Evolutionary conservation across 2,113 vertebrate genomes (phyloP), one percentile per base, ranked within the genome.

Genomic region (Phrynosoma blainvillii): DNA sequence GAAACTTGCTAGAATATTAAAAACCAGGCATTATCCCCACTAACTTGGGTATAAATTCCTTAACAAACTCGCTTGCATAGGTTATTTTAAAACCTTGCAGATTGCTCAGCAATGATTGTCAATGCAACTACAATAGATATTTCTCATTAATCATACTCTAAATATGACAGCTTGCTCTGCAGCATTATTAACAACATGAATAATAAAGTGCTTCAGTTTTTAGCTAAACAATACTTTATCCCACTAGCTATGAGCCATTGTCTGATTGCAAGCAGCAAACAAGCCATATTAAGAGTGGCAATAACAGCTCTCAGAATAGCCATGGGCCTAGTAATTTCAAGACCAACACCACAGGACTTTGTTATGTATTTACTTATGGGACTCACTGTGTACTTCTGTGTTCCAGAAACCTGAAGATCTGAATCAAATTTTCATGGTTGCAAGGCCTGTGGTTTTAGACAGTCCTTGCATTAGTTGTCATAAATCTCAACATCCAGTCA

Each of bases 331-430:
- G 42, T 82, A 40, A 81, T 82, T 75, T 52, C 40, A 76, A 87
- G 71, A 32, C 30, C 59, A 82, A 82, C 13, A 81, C 16, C 56
- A 76, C 71, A 82, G 56, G 36, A 66, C 21, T 62, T 76, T 75
- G 54, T 75, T 82, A 25, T 20, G 54, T 65, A 23, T 79, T 86
- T 66, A 78, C 79, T 86, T 79, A 79, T 79, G 12, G 66, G 68
- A 65, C 73, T 77, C 36, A 78, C 16, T 76, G 30, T 77, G 84
- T 11, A 56, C 54, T 85, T 85, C 73, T 76, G 36, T 65, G 56
- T 5, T 66, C 73, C 40, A 82, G 59, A 82, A 82, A 82, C 36
- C 79, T 32, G 86, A 74, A 87, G 68, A 82, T 75, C 54, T 76
- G 56, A 82, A 76, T 77, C 71, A 77, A 77, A 76, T 7, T 66